Evolutionary conservation across 2,113 vertebrate species (phyloP).

Genomic region (Thryonomys swinderianus): DNA sequence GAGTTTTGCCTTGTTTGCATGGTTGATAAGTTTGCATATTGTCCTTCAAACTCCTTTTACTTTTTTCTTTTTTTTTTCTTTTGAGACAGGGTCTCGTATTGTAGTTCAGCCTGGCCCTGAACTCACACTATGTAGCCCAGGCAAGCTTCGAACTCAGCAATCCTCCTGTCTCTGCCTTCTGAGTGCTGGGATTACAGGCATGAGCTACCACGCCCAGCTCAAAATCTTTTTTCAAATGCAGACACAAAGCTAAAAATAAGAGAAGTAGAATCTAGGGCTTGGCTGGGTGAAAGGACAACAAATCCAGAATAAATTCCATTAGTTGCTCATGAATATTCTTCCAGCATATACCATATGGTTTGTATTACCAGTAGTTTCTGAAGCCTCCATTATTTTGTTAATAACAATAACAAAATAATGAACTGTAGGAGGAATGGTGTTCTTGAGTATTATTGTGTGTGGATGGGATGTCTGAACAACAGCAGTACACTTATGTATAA

Average conservation of each 20-base stretch:
- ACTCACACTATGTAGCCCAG: too few relatives aligned
- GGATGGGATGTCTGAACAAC: background rate
- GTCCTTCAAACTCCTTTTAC: constrained; percentile 80
- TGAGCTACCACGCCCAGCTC: too few relatives aligned
- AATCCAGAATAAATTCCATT: background rate
- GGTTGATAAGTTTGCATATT: constrained; percentile 83
- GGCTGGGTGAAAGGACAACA: background rate
- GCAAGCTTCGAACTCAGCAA: too few relatives aligned
- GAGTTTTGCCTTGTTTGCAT: constrained; percentile 83
- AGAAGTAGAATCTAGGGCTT: constrained; percentile 35
- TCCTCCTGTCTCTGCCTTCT: too few relatives aligned
- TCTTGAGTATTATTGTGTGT: background rate
- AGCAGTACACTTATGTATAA: background rate
- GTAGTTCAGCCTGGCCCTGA: too few relatives aligned
- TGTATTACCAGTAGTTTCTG: background rate
- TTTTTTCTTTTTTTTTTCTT: too few relatives aligned
- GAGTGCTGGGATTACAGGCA: too few relatives aligned
- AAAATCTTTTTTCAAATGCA: constrained; percentile 78
- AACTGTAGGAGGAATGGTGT: background rate
- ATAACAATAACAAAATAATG: background rate
- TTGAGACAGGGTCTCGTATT: too few relatives aligned
- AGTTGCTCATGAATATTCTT: background rate
- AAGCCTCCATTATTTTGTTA: background rate
- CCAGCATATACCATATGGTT: background rate
- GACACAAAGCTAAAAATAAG: constrained; percentile 21